Percentiles rank a stretch among this genome's conserved stretches.
Evolutionary conservation across 2,888 invertebrate genomes (phyloP).

Genomic region (Clunio marinus): DNA sequence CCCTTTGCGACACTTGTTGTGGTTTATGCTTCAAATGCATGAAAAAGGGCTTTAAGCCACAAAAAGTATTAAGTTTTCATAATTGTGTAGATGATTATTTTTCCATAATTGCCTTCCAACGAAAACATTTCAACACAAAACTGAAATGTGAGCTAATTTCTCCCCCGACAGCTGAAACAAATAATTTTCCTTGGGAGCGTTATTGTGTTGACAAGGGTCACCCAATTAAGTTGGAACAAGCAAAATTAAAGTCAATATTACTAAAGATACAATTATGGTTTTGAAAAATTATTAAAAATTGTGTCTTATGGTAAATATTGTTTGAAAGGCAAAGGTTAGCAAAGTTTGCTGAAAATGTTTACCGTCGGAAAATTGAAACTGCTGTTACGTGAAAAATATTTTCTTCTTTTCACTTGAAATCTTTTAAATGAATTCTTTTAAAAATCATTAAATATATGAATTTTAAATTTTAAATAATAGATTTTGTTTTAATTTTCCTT

Average conservation of each 20-base stretch:
- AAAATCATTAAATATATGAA: no score
- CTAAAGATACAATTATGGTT: background rate
- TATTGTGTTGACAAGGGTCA: conserved; percentile 26
- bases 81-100: conserved; percentile 27
- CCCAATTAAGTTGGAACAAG: conserved; percentile 4
- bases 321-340: background rate
- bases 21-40: background rate
- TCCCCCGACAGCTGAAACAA: background rate
- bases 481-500: no score
- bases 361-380: no score
- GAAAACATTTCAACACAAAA: background rate
- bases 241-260: conserved; percentile 11
- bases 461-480: no score
- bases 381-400: no score
- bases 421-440: no score
- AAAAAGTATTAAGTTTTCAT: conserved; percentile 22
- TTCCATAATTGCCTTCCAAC: conserved; percentile 25
- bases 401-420: no score
- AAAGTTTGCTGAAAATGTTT: no score
- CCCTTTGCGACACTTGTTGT: conserved; percentile 31
- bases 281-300: background rate
- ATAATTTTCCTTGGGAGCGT: background rate
- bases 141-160: conserved; percentile 15
- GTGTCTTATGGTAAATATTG: background rate
- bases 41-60: background rate